Conservation (phyloP, 2,797 vertebrate genomes). For the Uromys caudimaculatus region DNA sequence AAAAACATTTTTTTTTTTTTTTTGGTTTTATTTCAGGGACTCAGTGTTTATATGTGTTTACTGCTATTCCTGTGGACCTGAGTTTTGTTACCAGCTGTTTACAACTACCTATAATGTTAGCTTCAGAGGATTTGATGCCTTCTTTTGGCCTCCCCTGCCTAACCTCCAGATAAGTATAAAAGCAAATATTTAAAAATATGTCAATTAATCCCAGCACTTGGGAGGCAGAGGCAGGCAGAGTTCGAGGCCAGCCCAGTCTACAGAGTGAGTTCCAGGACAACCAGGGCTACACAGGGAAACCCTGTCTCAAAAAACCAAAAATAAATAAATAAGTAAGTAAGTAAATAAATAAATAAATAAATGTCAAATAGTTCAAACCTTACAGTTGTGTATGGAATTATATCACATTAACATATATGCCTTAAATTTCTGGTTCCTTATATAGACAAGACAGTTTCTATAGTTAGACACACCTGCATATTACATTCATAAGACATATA, state of each 20-base stretch:
- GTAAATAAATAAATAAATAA: no score
- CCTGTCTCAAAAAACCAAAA: no score
- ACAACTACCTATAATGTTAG: background rate
- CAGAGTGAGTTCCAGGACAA: no score
- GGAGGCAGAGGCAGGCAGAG: no score
- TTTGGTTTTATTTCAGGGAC: background rate
- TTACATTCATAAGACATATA: background rate
- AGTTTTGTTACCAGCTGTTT: background rate
- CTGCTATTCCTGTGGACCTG: background rate
- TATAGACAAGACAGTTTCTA: background rate
- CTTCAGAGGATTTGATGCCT: background rate
- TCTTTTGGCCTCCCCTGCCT: background rate
- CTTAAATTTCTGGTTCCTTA: background rate
- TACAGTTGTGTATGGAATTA: background rate
- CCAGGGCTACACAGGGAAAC: no score
- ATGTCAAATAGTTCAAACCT: background rate
- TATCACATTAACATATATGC: background rate
- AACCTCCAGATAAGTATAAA: background rate
- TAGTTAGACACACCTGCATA: background rate
- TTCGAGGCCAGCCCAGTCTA: no score
- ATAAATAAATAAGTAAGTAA: no score
- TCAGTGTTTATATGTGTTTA: background rate
- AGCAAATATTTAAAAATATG: background rate
- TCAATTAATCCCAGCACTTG: no score
- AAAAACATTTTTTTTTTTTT: background rate